Evolutionary conservation across 2,797 vertebrate genomes (phyloP).

Genomic region (Falco concolor): DNA sequence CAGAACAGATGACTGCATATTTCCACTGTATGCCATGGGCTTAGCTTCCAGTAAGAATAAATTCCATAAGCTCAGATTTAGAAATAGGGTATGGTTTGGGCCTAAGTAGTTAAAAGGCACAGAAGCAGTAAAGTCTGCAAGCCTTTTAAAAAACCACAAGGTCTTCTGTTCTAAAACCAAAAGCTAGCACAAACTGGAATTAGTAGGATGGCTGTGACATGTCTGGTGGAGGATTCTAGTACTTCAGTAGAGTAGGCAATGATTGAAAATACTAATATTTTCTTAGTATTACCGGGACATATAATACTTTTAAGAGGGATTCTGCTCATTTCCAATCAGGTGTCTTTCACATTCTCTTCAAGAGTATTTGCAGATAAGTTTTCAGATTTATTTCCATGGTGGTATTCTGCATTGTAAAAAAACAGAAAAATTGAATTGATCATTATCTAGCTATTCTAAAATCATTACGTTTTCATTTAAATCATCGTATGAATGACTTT

Average conservation of each 20-base stretch:
- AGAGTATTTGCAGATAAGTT: not conserved
- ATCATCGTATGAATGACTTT: not conserved
- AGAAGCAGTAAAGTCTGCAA: not conserved
- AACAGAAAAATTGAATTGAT: not conserved
- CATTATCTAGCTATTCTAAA: not conserved
- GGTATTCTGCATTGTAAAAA: not conserved
- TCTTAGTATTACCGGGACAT: not conserved
- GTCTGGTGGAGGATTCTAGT: not conserved
- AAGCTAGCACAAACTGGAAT: not conserved
- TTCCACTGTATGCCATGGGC: not conserved
- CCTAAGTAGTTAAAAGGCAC: conserved; percentile 7
- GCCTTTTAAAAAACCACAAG: conserved; percentile 9
- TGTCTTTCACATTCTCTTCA: not conserved
- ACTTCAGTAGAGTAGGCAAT: not conserved
- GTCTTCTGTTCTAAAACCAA: not conserved
- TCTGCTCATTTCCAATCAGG: not conserved
- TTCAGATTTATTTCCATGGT: not conserved
- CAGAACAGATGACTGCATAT: not conserved
- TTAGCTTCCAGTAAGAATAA: not conserved
- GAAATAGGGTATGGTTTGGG: conserved; percentile 35
- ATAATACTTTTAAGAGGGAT: not conserved
- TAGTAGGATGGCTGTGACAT: not conserved
- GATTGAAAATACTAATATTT: not conserved
- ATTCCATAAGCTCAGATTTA: not conserved
- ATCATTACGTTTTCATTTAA: not conserved